Evolutionary conservation across 2,888 invertebrate species (phyloP), one percentile per base, ranked within the genome.

Genomic region (Dioctria rufipes): DNA sequence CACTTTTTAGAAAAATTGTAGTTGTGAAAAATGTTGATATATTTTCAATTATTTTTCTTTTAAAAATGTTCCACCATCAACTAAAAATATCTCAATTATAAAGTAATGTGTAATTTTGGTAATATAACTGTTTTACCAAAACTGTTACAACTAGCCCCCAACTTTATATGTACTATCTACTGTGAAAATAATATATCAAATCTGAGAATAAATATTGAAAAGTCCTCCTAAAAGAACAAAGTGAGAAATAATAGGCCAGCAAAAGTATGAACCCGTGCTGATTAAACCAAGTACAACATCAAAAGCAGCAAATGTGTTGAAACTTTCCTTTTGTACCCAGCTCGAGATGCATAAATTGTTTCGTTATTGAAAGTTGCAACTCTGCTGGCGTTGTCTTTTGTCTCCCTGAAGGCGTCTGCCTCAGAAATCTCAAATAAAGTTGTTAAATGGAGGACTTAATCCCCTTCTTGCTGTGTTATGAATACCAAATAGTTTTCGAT

Each of bases 401-500:
- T 73, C 60, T 73, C 73, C 51, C 25, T 25, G 58, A 73, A 73
- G 60, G 73, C 58, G 75, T 75, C 80, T 75, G 73, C 79, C 79
- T 79, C 75, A 67, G 75, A 81, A 81, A 81, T 79, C 81, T 73
- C 73, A 71, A 63, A 78, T 71, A 79, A 81, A 81, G 78, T 81
- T 80, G 81, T 80, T 81, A 81, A 81, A 81, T 81, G 81, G 79
- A 80, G 80, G 80, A 81, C 79, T 81, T 79, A 81, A 81, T 81
- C 79, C 79, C 67, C 49, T 54, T 66, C 60, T 61, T 58, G 78
- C 63, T 43, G 63, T 81, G 81, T 81, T 81, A 81, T 81, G 81
- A 81, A 81, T 81, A 81, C 75, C 61, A 81, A 81, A 81, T 75
- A 81, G 81, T 81, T 81, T 79, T 13, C 77, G 71, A 42, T 58